Conservation (phyloP, 2,888 invertebrate species). For the Axea sp. region DNA sequence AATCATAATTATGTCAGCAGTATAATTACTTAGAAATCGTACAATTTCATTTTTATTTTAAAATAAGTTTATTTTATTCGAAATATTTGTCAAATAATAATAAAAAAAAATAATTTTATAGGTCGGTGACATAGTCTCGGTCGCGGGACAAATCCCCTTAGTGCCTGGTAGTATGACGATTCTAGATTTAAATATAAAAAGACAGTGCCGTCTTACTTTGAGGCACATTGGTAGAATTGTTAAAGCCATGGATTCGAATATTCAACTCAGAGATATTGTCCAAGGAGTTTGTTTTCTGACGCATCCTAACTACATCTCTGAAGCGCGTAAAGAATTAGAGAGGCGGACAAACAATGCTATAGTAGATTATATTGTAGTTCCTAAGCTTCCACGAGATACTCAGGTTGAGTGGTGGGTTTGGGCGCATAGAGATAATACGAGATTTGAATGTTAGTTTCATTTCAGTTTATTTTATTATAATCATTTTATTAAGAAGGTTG, state of each 20-base stretch:
- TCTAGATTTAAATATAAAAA: slow-evolving; percentile 87
- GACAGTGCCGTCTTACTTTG: slow-evolving; percentile 90
- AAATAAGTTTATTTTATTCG: too few relatives aligned
- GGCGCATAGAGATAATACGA: slow-evolving; percentile 92
- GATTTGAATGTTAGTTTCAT: slow-evolving; percentile 88
- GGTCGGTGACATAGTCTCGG: slow-evolving; percentile 90
- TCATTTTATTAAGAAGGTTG: too few relatives aligned
- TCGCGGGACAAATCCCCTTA: slow-evolving; percentile 95
- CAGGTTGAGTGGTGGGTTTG: slow-evolving; percentile 96
- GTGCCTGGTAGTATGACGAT: slow-evolving; percentile 90
- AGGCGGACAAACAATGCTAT: slow-evolving; percentile 91
- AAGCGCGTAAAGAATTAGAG: slow-evolving; percentile 90
- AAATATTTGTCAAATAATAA: too few relatives aligned
- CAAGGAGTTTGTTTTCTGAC: slow-evolving; percentile 93
- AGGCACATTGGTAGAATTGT: slow-evolving; percentile 91
- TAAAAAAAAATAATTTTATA: too few relatives aligned
- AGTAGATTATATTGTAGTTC: slow-evolving; percentile 92
- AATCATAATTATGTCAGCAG: too few relatives aligned
- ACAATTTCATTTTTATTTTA: too few relatives aligned
- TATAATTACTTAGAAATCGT: too few relatives aligned
- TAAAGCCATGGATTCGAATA: slow-evolving; percentile 88
- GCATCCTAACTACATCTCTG: slow-evolving; percentile 84
- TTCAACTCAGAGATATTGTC: slow-evolving; percentile 90
- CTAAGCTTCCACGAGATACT: slow-evolving; percentile 88
- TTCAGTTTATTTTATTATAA: too few relatives aligned